Evolutionary conservation across 2,113 vertebrate species (phyloP).

Genomic region (Campylomormyrus numenius): DNA sequence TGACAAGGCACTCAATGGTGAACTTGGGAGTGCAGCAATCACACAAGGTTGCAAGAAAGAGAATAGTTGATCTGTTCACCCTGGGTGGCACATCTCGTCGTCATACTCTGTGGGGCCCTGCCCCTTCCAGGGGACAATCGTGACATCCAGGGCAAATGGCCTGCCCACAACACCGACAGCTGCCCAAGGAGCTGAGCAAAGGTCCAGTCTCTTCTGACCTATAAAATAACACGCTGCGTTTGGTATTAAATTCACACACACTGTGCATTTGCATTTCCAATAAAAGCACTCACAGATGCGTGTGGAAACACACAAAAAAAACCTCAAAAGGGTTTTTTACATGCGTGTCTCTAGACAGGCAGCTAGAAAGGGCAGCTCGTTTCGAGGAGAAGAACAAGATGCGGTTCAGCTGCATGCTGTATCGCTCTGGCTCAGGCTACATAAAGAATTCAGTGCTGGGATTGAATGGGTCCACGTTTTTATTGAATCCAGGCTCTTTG

Average conservation of each 20-base stretch:
- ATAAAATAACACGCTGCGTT: neutral
- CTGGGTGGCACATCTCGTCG: slow-evolving; percentile 16
- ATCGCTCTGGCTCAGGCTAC: slow-evolving; percentile 60
- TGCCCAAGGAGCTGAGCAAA: neutral
- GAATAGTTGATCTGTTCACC: slow-evolving; percentile 44
- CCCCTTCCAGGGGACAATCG: neutral
- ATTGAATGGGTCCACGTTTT: slow-evolving; percentile 62
- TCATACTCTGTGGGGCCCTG: neutral
- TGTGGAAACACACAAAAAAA: neutral
- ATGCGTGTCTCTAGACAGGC: neutral
- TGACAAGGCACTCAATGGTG: slow-evolving; percentile 66
- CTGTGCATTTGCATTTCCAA: slow-evolving; percentile 4
- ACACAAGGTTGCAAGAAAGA: slow-evolving; percentile 51
- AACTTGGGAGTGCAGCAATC: slow-evolving; percentile 57
- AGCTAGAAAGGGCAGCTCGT: neutral
- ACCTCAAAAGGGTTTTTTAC: neutral
- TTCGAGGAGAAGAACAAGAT: neutral
- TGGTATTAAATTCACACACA: neutral
- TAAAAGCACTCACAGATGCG: neutral
- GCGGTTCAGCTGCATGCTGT: slow-evolving; percentile 50
- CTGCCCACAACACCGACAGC: neutral
- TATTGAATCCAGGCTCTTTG: slow-evolving; percentile 68
- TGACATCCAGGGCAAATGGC: neutral
- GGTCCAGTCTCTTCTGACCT: neutral
- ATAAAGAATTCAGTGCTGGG: slow-evolving; percentile 60